Base-by-base conservation (phyloP, 2,113 vertebrate species). In the Apodemus speciosus region DNA sequence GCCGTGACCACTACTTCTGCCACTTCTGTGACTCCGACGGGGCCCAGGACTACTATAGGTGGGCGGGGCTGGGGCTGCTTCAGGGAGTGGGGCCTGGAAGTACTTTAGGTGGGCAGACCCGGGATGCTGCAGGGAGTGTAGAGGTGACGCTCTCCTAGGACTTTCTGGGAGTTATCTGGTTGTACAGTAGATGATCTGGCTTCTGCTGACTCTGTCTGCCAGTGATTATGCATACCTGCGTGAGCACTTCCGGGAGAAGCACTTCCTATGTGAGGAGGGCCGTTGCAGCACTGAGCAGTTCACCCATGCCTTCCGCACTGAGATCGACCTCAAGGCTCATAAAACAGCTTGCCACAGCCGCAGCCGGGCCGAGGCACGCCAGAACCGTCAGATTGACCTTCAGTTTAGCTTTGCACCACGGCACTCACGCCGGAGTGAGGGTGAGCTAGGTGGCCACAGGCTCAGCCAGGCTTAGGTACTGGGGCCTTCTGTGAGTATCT, bases 261-360 rank as follows among this genome's bases (percentile, higher is more conserved):
- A 99, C 97, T 99, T 99, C 93, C 98, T 99, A 56, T 99, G 99
- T 0, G 99, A 99, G 97, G 99, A 99, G 97, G 99, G 99, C 0
- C 98, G 98, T 71, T 99, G 99, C 96, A 98, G 98, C 97, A 97
- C 98, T 0, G 99, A 99, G 95, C 99, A 99, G 98, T 99, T 99
- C 95, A 99, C 99, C 0, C 99, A 99, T 0, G 99, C 99, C 58
- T 99, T 99, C 98, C 99, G 99, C 96, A 98, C 99, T 0, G 99
- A 99, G 96, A 99, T 99, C 2, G 99, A 99, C 97, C 99, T 99
- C 97, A 99, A 99, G 96, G 99, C 99, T 0, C 99, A 99, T 98
- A 99, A 98, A 96, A 99, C 98, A 0, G 97, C 99, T 46, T 99
- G 97, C 25, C 99, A 99, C 98, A 99, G 99, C 98, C 99, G 99